phyloP scores from a whole-genome alignment of 2,888 invertebrate species.

The Eubasilissa splendida region DNA sequence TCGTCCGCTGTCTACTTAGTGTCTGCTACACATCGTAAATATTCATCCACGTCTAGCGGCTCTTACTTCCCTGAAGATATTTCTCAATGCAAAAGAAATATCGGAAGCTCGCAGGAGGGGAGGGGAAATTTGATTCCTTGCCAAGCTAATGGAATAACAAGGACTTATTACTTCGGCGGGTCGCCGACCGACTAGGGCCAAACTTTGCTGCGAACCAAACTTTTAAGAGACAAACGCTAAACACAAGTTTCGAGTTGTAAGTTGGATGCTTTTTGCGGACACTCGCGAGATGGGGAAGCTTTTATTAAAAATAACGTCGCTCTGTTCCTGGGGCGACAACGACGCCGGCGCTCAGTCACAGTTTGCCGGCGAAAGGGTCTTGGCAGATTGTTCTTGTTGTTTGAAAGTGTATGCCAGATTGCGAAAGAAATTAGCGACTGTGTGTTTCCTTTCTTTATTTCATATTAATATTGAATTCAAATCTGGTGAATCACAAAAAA shows the following conservation, averaged over 20 bases:
- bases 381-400: conserved; percentile 31
- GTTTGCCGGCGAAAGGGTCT: conserved; percentile 3
- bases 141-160: conserved; percentile 59
- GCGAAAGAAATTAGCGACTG: conserved; percentile 9
- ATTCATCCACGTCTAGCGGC: conserved; percentile 53
- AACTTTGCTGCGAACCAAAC: conserved; percentile 37
- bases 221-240: conserved; percentile 48
- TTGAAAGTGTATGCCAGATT: conserved; percentile 23
- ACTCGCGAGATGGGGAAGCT: conserved; percentile 41
- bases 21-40: conserved; percentile 57
- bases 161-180: conserved; percentile 55
- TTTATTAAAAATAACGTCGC: conserved; percentile 46
- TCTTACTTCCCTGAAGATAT: conserved; percentile 42
- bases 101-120: conserved; percentile 48
- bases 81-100: conserved; percentile 58
- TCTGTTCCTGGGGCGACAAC: conserved; percentile 15
- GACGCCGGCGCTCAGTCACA: conserved; percentile 17
- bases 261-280: conserved; percentile 44
- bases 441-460: neutral
- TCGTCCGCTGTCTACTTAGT: conserved; percentile 57
- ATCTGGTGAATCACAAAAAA: too few species aligned
- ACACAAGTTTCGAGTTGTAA: conserved; percentile 43
- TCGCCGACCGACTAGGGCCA: conserved; percentile 40
- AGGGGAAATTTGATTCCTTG: conserved; percentile 52
- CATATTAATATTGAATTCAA: too few species aligned